These are phyloP conservation scores for Zaprionus ghesquierei DNA, from an alignment of 1,140 invertebrate genomes.

Conservation along the genomic window DNA sequence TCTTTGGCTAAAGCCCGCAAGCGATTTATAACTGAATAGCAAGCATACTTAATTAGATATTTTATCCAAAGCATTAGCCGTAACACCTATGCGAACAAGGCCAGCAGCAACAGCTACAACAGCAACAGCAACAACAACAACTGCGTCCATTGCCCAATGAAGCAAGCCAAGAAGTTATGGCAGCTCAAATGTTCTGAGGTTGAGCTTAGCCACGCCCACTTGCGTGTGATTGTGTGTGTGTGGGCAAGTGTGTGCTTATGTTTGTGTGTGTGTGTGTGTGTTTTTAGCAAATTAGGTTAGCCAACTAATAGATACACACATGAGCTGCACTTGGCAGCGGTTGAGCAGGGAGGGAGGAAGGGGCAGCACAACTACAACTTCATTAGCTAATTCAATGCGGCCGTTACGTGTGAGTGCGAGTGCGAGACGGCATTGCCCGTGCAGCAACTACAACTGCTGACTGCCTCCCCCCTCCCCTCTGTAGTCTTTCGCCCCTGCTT, in stretches of 20 bases:
- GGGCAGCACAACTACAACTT: slow-evolving; percentile 64
- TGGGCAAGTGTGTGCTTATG: slow-evolving; percentile 8
- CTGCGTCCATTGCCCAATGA: slow-evolving; percentile 11
- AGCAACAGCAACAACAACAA: slow-evolving; percentile 15
- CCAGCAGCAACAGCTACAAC: neutral
- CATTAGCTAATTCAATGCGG: slow-evolving; percentile 75
- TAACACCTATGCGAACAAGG: slow-evolving; percentile 60
- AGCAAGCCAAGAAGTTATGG: slow-evolving; percentile 66
- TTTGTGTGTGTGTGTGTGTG: slow-evolving; percentile 6
- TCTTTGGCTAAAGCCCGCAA: slow-evolving; percentile 33
- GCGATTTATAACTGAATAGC: slow-evolving; percentile 59
- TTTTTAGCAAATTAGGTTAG: slow-evolving; percentile 76
- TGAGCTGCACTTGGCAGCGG: neutral
- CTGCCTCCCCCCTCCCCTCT: neutral
- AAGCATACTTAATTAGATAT: slow-evolving; percentile 70
- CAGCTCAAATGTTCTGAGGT: slow-evolving; percentile 24
- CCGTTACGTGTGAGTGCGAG: slow-evolving; percentile 33
- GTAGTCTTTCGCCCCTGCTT: too few species aligned
- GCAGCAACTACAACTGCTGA: neutral
- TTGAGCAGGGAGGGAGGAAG: neutral
- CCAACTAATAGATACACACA: slow-evolving; percentile 68
- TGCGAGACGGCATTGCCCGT: slow-evolving; percentile 1
- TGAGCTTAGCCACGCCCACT: slow-evolving; percentile 4
- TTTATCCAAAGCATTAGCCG: slow-evolving; percentile 67
- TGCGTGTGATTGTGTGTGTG: neutral